A percentile compares a stretch with the other conserved stretches of the same genome.
These are phyloP conservation scores for Bathynomus jamesi DNA, from an alignment of 1,140 invertebrate species.

Conservation along the genomic window DNA sequence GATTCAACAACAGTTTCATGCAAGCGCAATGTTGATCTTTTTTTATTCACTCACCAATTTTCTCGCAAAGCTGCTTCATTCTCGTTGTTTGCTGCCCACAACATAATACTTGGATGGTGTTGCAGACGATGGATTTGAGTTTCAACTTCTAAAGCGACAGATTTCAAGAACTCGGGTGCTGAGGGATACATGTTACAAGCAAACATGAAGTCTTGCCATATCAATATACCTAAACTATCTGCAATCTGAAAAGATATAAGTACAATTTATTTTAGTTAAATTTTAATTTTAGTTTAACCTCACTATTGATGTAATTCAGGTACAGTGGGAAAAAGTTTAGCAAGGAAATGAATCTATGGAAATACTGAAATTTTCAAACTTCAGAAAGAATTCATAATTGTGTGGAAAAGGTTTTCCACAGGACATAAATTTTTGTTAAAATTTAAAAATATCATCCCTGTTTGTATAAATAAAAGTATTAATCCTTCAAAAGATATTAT, in stretches of 20 bases:
- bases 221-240: slow-evolving; percentile 69
- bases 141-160: slow-evolving; percentile 65
- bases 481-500: no score
- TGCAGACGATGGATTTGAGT: slow-evolving; percentile 77
- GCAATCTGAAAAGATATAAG: slow-evolving; percentile 48
- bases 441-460: no score
- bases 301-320: no score
- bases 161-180: slow-evolving; percentile 58
- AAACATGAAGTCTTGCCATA: slow-evolving; percentile 82
- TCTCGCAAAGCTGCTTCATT: slow-evolving; percentile 81
- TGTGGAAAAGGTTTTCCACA: no score
- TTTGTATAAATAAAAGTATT: no score
- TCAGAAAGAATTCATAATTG: no score
- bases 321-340: not conserved
- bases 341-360: not conserved
- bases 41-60: slow-evolving; percentile 64
- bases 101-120: slow-evolving; percentile 75
- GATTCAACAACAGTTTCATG: no score
- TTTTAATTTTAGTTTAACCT: no score
- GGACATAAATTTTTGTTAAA: no score
- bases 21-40: no score
- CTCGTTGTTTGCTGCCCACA: slow-evolving; percentile 95
- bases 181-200: slow-evolving; percentile 91
- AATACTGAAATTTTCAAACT: not conserved
- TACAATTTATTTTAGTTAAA: no score